Evolutionary conservation across 2,888 invertebrate species (phyloP).

Genomic region (Caenorhabditis panamensis): DNA sequence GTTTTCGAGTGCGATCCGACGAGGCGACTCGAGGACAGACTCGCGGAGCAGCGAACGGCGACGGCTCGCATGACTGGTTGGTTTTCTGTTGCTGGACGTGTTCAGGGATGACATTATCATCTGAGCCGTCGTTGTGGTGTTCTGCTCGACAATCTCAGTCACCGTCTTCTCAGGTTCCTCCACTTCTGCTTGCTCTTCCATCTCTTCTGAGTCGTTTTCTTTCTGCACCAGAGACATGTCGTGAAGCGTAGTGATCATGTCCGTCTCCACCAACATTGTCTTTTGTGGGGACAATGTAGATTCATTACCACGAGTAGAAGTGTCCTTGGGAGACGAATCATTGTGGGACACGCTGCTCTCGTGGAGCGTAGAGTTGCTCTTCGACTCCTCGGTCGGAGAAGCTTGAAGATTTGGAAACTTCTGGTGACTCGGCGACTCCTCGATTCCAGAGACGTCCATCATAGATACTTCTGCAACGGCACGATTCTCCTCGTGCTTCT

Average conservation of each 20-base stretch:
- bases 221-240: neutral
- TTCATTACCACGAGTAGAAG: neutral
- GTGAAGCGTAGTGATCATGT: neutral
- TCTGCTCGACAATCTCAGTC: neutral
- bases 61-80: neutral
- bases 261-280: constrained; percentile 3
- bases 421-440: neutral
- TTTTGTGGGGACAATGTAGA: neutral
- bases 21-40: constrained; percentile 28
- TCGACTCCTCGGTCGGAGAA: neutral
- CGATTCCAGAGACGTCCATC: constrained; percentile 1
- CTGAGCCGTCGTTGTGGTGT: neutral
- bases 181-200: neutral
- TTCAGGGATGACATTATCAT: neutral
- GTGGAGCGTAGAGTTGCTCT: neutral
- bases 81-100: neutral
- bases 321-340: neutral
- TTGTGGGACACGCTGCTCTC: neutral
- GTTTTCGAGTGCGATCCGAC: constrained; percentile 31
- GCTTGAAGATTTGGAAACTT: neutral
- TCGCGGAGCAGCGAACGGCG: constrained; percentile 28
- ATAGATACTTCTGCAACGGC: neutral
- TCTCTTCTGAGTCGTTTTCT: neutral
- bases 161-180: neutral
- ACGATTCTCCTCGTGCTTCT: neutral